phyloP scores from a whole-genome alignment of 2,797 vertebrate species.

The Notamacropus eugenii region DNA sequence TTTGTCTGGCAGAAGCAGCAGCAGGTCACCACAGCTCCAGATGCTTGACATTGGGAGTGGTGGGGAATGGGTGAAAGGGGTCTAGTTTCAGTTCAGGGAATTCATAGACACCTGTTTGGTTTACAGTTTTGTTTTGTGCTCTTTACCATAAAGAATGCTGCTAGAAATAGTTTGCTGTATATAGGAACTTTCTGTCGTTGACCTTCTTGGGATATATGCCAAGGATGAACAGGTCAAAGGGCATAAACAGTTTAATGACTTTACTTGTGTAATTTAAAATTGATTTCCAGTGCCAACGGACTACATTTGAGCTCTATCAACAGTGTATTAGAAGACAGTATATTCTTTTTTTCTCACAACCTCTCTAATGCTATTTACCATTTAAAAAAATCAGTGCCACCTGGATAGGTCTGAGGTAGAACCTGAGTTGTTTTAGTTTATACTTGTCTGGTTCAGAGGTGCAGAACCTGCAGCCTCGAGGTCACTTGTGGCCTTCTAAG shows the following conservation, averaged over 20 bases:
- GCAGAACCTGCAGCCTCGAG: no score
- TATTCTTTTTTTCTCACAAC: neutral
- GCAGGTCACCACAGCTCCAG: neutral
- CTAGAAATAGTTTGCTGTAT: neutral
- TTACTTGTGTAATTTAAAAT: neutral
- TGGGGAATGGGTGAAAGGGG: neutral
- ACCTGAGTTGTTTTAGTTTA: neutral
- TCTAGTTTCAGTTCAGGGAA: neutral
- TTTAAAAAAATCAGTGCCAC: neutral
- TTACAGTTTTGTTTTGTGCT: neutral
- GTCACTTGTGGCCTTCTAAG: no score
- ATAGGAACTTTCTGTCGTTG: neutral
- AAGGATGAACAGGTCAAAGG: neutral
- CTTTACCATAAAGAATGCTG: neutral
- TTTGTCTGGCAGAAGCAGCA: constrained; percentile 28
- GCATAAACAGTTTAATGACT: neutral
- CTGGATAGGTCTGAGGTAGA: neutral
- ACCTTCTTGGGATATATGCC: neutral
- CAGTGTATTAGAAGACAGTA: neutral
- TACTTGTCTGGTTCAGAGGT: neutral
- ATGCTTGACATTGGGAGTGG: neutral
- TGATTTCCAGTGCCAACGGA: neutral
- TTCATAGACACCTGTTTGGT: neutral
- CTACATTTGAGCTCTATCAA: neutral
- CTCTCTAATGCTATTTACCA: neutral